Percentiles rank a stretch among this genome's conserved stretches.
These are phyloP conservation scores for Leptopilina boulardi DNA, from an alignment of 1,140 invertebrate species.

Conservation along the genomic window DNA sequence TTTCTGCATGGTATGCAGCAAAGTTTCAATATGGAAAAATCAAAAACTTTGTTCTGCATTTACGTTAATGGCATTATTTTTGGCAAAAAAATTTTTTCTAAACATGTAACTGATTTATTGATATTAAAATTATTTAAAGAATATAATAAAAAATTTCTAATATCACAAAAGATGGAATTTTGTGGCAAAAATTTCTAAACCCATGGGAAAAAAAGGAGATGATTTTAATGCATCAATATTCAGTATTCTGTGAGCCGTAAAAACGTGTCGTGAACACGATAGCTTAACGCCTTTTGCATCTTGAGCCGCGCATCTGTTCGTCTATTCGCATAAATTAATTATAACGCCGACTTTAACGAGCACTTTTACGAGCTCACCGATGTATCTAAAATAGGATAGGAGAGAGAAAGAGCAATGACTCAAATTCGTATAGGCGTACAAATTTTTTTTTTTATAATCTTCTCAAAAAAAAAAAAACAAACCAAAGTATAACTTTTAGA, in stretches of 20 bases:
- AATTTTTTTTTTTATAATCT: no score
- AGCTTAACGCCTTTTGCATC: slow-evolving; percentile 33
- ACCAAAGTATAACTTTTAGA: no score
- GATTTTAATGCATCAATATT: slow-evolving; percentile 18
- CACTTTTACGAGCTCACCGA: slow-evolving; percentile 45
- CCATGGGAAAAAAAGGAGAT: not conserved
- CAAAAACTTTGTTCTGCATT: no score
- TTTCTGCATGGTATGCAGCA: no score
- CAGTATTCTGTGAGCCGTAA: slow-evolving; percentile 6
- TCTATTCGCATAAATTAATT: slow-evolving; percentile 46
- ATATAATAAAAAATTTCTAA: no score
- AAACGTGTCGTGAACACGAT: slow-evolving; percentile 36
- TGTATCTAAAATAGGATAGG: not conserved
- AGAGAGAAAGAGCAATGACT: not conserved
- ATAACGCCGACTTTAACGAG: slow-evolving; percentile 43
- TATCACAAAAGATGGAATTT: no score
- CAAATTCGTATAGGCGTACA: not conserved
- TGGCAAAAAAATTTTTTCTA: no score
- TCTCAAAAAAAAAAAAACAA: no score
- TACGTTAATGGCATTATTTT: no score
- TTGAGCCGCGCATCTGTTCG: slow-evolving; percentile 15
- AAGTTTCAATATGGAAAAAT: no score
- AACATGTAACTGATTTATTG: no score
- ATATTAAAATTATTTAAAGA: no score
- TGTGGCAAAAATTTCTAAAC: not conserved